phyloP scores from a whole-genome alignment of 1,140 invertebrate species.

The Vanessa tameamea region DNA sequence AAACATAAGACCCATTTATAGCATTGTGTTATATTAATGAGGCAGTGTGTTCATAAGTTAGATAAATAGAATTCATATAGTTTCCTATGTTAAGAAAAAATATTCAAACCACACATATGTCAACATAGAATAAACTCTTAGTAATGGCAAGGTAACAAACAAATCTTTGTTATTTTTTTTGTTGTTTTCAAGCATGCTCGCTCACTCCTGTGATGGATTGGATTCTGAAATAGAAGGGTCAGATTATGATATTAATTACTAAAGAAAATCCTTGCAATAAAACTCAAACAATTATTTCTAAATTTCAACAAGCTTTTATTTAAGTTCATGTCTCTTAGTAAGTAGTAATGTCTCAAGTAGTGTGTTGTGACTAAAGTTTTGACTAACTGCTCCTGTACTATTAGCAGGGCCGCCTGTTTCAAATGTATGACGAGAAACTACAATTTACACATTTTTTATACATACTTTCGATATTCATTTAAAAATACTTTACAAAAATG shows the following conservation, averaged over 20 bases:
- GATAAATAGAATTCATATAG: not conserved
- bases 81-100: constrained; percentile 16
- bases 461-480: too few relatives aligned
- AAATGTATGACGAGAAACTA: too few relatives aligned
- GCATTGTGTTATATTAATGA: not conserved
- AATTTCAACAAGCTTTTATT: too few relatives aligned
- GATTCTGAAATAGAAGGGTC: constrained; percentile 38
- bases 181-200: constrained; percentile 20
- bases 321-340: too few relatives aligned
- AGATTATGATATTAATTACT: constrained; percentile 16
- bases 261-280: not conserved
- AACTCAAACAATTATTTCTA: too few relatives aligned
- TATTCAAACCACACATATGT: not conserved
- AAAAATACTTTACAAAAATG: too few relatives aligned
- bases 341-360: too few relatives aligned
- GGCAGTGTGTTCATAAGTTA: constrained; percentile 5
- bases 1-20: not conserved
- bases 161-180: constrained; percentile 9
- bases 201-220: constrained; percentile 47
- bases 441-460: too few relatives aligned
- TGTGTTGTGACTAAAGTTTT: too few relatives aligned
- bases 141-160: constrained; percentile 20
- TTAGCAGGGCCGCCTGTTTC: too few relatives aligned
- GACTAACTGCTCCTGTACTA: too few relatives aligned
- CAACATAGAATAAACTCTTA: not conserved